Conservation (phyloP, 2,888 invertebrate species). For the Ceraclea dissimilis region DNA sequence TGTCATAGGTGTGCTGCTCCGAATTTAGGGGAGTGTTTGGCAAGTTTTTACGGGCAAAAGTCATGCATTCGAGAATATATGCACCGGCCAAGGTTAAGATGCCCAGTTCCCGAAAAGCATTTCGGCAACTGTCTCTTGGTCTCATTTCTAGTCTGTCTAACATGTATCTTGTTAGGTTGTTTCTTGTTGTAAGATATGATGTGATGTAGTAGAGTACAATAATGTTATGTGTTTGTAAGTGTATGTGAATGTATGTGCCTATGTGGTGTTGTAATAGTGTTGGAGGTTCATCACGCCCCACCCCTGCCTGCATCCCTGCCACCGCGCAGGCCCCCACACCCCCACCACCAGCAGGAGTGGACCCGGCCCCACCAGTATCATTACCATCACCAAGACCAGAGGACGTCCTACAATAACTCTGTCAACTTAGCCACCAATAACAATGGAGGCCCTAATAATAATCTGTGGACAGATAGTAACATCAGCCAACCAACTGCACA, state of each 20-base stretch:
- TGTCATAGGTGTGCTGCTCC: too few species aligned
- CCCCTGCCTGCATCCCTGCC: constrained; percentile 37
- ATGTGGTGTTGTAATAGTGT: neutral
- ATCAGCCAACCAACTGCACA: constrained; percentile 36
- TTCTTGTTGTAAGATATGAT: too few species aligned
- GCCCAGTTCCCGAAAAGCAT: too few species aligned
- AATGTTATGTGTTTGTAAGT: neutral
- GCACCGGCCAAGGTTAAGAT: too few species aligned
- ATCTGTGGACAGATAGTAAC: constrained; percentile 27
- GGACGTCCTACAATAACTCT: neutral
- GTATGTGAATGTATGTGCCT: neutral
- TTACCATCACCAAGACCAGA: constrained; percentile 15
- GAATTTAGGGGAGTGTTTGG: too few species aligned
- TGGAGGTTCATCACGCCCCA: constrained; percentile 29
- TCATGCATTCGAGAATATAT: too few species aligned
- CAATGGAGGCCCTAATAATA: constrained; percentile 31
- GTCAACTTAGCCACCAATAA: constrained; percentile 2
- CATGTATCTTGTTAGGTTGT: too few species aligned
- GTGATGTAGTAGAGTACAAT: too few species aligned
- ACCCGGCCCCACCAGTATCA: constrained; percentile 13
- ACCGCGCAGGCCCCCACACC: constrained; percentile 15
- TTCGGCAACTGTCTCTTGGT: too few species aligned
- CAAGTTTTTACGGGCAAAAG: too few species aligned
- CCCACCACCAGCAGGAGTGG: constrained; percentile 15
- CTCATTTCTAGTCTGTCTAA: too few species aligned